Conservation (phyloP, 2,113 vertebrate genomes). For the Mohoua ochrocephala region DNA sequence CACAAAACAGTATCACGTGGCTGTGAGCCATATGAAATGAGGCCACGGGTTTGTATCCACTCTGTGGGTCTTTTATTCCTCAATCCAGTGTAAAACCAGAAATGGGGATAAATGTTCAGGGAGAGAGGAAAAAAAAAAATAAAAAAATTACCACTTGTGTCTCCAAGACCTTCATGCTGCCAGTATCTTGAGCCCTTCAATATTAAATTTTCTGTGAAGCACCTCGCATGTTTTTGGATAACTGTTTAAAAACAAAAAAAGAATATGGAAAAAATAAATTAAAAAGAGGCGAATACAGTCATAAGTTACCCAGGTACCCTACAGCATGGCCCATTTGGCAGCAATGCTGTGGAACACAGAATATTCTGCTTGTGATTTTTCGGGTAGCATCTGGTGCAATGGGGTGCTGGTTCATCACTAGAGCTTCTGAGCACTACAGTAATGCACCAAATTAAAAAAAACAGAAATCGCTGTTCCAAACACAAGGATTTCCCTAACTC, state of each 20-base stretch:
- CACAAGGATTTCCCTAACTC: background rate
- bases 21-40: conserved; percentile 3
- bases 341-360: background rate
- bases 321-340: background rate
- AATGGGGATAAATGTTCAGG: background rate
- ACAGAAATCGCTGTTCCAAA: background rate
- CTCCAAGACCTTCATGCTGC: conserved; percentile 26
- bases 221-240: background rate
- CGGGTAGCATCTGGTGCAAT: background rate
- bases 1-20: background rate
- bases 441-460: background rate
- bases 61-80: background rate
- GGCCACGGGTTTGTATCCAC: background rate
- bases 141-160: background rate
- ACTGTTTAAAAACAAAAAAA: background rate
- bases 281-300: background rate
- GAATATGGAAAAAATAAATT: background rate
- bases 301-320: background rate
- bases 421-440: background rate
- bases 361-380: background rate
- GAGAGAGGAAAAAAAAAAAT: background rate
- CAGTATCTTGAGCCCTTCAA: conserved; percentile 11
- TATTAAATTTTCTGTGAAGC: background rate
- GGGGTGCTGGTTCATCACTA: background rate
- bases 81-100: background rate